Evolutionary conservation across 2,888 invertebrate species (phyloP).

Genomic region (Brachyopa scutellaris): DNA sequence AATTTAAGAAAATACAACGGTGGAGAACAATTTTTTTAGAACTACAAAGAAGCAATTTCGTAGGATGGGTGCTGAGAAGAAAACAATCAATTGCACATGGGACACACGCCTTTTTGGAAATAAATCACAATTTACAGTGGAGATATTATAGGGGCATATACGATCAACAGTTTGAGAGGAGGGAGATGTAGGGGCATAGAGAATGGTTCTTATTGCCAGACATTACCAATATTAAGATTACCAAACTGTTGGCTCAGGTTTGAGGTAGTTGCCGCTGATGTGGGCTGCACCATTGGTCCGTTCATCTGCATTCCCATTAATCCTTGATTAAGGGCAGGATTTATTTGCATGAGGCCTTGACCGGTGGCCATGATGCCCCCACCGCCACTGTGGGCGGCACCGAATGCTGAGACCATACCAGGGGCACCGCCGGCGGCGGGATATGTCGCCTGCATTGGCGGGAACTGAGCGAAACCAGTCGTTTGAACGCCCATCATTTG

Average conservation of each 20-base stretch:
- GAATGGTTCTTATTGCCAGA: constrained; percentile 80
- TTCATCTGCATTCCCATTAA: constrained; percentile 73
- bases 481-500: constrained; percentile 73
- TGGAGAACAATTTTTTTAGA: not conserved
- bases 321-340: constrained; percentile 75
- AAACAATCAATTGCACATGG: constrained; percentile 54
- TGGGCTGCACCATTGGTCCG: constrained; percentile 67
- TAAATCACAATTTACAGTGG: constrained; percentile 52
- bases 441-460: constrained; percentile 74
- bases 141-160: constrained; percentile 24
- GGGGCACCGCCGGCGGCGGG: constrained; percentile 65
- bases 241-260: constrained; percentile 82
- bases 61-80: not conserved
- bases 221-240: constrained; percentile 82
- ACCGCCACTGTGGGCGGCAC: constrained; percentile 39
- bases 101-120: constrained; percentile 36
- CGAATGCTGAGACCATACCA: constrained; percentile 57
- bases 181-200: constrained; percentile 9
- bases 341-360: constrained; percentile 79
- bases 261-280: constrained; percentile 75
- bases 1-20: not conserved
- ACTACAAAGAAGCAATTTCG: constrained; percentile 12
- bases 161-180: constrained; percentile 11
- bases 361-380: constrained; percentile 76
- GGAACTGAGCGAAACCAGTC: constrained; percentile 79